Conservation (phyloP, 1,140 invertebrate species). For the Neotoxoptera formosana region DNA sequence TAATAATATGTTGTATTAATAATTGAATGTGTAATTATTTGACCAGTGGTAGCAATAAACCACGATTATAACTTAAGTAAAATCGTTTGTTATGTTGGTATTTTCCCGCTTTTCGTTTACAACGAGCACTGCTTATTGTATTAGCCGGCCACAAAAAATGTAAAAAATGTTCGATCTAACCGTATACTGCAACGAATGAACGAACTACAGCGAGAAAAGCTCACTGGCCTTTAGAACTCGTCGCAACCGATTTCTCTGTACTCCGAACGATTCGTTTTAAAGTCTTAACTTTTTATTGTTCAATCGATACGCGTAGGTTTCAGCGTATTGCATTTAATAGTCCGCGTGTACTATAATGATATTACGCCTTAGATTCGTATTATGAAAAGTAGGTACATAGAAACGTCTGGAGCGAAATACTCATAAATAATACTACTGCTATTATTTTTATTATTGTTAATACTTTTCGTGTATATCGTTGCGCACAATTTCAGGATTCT, state of each 20-base stretch:
- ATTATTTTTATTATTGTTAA: neutral
- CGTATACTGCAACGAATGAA: neutral
- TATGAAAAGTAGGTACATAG: neutral
- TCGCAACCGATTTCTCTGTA: neutral
- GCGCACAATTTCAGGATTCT: neutral
- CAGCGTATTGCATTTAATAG: neutral
- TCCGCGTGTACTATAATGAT: neutral
- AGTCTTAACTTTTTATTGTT: conserved; percentile 11
- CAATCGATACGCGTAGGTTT: neutral
- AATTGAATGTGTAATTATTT: neutral
- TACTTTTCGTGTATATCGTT: neutral
- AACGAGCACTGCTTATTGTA: too few species aligned
- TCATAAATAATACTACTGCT: neutral
- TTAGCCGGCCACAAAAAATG: too few species aligned
- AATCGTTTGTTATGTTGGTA: neutral
- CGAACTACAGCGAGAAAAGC: neutral
- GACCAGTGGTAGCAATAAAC: neutral
- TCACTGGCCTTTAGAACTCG: too few species aligned
- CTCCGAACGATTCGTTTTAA: neutral
- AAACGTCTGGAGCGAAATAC: neutral
- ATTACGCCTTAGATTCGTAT: neutral
- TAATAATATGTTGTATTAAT: neutral
- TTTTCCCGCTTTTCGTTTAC: neutral
- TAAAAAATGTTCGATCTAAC: too few species aligned
- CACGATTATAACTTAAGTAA: neutral